A percentile compares a stretch with the other conserved stretches of the same genome.
Evolutionary conservation across 2,888 invertebrate genomes (phyloP).

Genomic region (Hipparchia sbordonii): DNA sequence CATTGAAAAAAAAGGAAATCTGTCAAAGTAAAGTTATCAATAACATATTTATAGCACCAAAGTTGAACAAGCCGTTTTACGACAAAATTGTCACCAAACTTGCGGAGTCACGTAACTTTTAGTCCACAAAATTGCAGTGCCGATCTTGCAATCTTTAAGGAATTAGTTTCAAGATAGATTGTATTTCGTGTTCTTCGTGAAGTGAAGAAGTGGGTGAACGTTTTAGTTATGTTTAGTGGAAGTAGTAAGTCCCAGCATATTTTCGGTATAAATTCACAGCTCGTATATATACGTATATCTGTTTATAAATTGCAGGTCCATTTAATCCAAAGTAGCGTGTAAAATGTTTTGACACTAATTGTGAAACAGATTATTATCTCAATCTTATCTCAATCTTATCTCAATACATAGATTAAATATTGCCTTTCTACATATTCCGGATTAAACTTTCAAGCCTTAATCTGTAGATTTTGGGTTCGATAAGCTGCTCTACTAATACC

Average conservation of each 20-base stretch:
- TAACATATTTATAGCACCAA: background rate
- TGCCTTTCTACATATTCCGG: too few relatives aligned
- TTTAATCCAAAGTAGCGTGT: too few relatives aligned
- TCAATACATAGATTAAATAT: too few relatives aligned
- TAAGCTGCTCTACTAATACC: too few relatives aligned
- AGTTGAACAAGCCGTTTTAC: slow-evolving; percentile 24
- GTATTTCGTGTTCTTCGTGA: slow-evolving; percentile 29
- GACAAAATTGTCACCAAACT: slow-evolving; percentile 36
- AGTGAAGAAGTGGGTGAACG: slow-evolving; percentile 26
- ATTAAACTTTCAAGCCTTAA: too few relatives aligned
- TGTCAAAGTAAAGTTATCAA: background rate
- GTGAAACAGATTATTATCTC: too few relatives aligned
- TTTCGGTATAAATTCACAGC: background rate
- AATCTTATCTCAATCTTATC: too few relatives aligned
- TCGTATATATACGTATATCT: too few relatives aligned
- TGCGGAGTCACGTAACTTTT: slow-evolving; percentile 39
- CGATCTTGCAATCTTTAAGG: slow-evolving; percentile 32
- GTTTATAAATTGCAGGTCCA: too few relatives aligned
- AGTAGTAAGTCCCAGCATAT: background rate
- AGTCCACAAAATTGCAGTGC: slow-evolving; percentile 26
- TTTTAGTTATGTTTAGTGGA: slow-evolving; percentile 26
- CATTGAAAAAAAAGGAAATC: background rate
- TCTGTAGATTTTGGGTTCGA: too few relatives aligned
- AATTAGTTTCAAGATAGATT: slow-evolving; percentile 38
- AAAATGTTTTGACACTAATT: too few relatives aligned